Conservation (phyloP, 2,113 vertebrate species). For the Ciconia stormi region DNA sequence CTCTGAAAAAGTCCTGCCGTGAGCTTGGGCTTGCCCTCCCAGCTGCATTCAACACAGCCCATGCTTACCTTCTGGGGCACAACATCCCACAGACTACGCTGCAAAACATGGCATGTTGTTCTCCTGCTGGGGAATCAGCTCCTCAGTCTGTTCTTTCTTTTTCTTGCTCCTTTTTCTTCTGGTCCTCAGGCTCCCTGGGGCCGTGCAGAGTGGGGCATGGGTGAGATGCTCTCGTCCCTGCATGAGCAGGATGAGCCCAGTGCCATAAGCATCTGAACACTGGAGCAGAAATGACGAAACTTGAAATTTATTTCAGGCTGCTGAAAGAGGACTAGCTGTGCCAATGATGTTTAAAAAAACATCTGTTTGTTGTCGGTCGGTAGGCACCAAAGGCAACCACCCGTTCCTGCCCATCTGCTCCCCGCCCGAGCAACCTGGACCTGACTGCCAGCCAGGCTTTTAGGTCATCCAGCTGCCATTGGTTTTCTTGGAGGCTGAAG, state of each 20-base stretch:
- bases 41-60: background rate
- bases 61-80: background rate
- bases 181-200: background rate
- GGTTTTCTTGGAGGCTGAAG: background rate
- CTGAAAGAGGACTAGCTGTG: background rate
- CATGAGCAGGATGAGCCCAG: background rate
- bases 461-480: background rate
- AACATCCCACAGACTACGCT: accelerated
- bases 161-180: background rate
- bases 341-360: background rate
- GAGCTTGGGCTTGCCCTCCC: background rate
- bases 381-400: background rate
- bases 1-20: accelerated
- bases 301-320: background rate
- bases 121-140: background rate
- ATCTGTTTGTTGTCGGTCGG: background rate
- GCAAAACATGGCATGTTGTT: background rate
- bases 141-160: background rate
- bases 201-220: accelerated
- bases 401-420: background rate
- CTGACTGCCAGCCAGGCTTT: background rate
- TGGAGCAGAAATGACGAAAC: background rate
- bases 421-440: background rate
- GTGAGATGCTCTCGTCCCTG: background rate
- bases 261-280: background rate